phyloP scores from a whole-genome alignment of 2,888 invertebrate species.

The Cryptophagus acutangulus region DNA sequence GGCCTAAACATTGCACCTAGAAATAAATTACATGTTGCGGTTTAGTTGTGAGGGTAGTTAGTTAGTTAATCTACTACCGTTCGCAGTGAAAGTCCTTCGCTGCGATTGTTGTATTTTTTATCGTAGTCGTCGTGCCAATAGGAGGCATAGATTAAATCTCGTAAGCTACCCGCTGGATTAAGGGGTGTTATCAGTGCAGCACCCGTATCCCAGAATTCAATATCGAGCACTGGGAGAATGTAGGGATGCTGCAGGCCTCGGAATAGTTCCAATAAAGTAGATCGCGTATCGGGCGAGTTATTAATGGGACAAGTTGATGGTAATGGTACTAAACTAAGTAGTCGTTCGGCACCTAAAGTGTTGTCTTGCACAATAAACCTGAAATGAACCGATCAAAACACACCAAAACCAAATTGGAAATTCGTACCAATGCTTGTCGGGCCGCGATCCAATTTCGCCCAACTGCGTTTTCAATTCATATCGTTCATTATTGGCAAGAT shows the following conservation, averaged over 20 bases:
- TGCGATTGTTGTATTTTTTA: conserved; percentile 36
- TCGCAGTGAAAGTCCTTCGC: conserved; percentile 40
- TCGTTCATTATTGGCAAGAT: conserved; percentile 60
- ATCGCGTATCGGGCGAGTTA: conserved; percentile 57
- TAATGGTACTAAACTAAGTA: conserved; percentile 67
- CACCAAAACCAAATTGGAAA: neutral
- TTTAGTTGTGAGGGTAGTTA: conserved; percentile 2
- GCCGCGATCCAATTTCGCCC: conserved; percentile 75
- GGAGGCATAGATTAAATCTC: conserved; percentile 75
- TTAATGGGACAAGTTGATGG: conserved; percentile 63
- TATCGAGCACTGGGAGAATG: conserved; percentile 82
- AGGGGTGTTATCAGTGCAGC: conserved; percentile 78
- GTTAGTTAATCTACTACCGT: conserved; percentile 29
- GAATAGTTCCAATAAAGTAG: conserved; percentile 73
- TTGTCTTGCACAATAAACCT: conserved; percentile 78
- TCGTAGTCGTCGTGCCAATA: conserved; percentile 56
- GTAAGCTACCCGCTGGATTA: conserved; percentile 78
- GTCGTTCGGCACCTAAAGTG: conserved; percentile 70
- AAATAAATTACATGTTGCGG: too few species aligned
- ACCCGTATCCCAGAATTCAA: conserved; percentile 67
- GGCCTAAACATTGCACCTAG: conserved; percentile 81
- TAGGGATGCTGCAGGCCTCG: conserved; percentile 87
- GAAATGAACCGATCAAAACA: neutral
- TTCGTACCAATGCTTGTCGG: conserved; percentile 76
- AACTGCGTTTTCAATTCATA: conserved; percentile 77